These are phyloP conservation scores for Pectinophora gossypiella DNA, from an alignment of 1,140 invertebrate genomes.

Conservation along the genomic window DNA sequence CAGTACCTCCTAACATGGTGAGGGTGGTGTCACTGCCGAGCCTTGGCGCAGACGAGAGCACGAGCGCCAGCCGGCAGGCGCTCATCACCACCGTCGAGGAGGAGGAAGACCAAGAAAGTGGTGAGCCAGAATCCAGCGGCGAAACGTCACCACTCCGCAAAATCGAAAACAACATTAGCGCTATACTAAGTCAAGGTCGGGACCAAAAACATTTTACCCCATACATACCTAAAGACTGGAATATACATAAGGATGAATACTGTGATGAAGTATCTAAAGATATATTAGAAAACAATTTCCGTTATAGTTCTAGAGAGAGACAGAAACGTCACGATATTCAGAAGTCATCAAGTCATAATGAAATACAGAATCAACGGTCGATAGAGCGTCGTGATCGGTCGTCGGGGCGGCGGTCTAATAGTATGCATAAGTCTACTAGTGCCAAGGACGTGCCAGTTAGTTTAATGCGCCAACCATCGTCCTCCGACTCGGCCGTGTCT, in stretches of 20 bases:
- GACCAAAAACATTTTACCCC: slow-evolving; percentile 74
- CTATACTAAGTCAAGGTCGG: slow-evolving; percentile 75
- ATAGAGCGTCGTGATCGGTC: slow-evolving; percentile 75
- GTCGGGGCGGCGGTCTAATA: slow-evolving; percentile 68
- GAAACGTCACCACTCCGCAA: slow-evolving; percentile 78
- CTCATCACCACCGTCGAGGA: slow-evolving; percentile 78
- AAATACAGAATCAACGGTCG: slow-evolving; percentile 74
- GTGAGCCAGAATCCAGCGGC: slow-evolving; percentile 66
- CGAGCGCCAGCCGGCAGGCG: slow-evolving; percentile 56
- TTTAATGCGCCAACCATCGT: slow-evolving; percentile 67
- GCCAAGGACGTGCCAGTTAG: slow-evolving; percentile 81
- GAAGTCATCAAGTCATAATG: slow-evolving; percentile 77
- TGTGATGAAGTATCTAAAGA: slow-evolving; percentile 71
- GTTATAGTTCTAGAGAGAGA: slow-evolving; percentile 72
- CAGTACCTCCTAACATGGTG: slow-evolving; percentile 77
- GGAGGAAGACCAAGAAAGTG: slow-evolving; percentile 78
- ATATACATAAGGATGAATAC: slow-evolving; percentile 76
- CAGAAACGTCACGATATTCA: slow-evolving; percentile 75
- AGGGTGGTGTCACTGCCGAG: slow-evolving; percentile 81
- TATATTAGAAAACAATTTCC: slow-evolving; percentile 69
- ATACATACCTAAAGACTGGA: slow-evolving; percentile 75
- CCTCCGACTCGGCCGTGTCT: slow-evolving; percentile 66
- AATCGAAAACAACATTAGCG: slow-evolving; percentile 81
- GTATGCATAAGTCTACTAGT: slow-evolving; percentile 82
- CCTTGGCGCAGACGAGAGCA: slow-evolving; percentile 73